Conservation (phyloP, 1,140 invertebrate genomes). For the Pinna nobilis region DNA sequence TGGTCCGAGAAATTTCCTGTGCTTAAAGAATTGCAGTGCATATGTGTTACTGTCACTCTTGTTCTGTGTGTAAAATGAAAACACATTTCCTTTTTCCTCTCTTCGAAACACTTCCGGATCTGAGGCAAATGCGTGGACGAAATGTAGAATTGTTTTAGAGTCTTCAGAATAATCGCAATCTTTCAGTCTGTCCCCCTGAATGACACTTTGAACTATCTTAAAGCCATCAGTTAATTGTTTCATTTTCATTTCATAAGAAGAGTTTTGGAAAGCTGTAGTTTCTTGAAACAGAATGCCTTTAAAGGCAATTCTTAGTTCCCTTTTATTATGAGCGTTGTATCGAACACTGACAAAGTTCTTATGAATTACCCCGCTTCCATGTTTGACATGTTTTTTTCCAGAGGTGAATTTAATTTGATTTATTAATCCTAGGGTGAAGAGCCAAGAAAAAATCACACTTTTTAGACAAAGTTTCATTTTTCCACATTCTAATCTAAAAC, state of each 20-base stretch:
- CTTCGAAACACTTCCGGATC: slow-evolving; percentile 14
- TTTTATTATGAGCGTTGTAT: slow-evolving; percentile 4
- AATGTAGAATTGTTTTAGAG: slow-evolving; percentile 22
- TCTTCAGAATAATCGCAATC: slow-evolving; percentile 33
- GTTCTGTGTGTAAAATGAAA: slow-evolving; percentile 20
- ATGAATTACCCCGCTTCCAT: not conserved
- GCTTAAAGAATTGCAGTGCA: slow-evolving; percentile 20
- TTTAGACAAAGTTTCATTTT: not conserved
- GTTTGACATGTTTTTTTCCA: too few species aligned
- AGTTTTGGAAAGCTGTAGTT: slow-evolving; percentile 35
- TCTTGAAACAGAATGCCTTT: slow-evolving; percentile 34
- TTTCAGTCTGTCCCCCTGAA: slow-evolving; percentile 31
- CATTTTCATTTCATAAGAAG: slow-evolving; percentile 28
- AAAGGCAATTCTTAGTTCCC: slow-evolving; percentile 37
- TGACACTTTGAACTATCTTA: slow-evolving; percentile 29
- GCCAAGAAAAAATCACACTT: not conserved
- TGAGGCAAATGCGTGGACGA: slow-evolving; percentile 28
- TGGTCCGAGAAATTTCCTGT: slow-evolving; percentile 24
- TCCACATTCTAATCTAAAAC: not conserved
- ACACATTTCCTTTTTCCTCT: slow-evolving; percentile 21
- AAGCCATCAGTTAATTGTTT: slow-evolving; percentile 26
- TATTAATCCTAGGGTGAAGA: not conserved
- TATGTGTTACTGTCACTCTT: not conserved
- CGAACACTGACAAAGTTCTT: slow-evolving; percentile 17
- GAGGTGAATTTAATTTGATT: not conserved